Conservation (phyloP, 2,797 vertebrate genomes). For the Phataginus tetradactyla region DNA sequence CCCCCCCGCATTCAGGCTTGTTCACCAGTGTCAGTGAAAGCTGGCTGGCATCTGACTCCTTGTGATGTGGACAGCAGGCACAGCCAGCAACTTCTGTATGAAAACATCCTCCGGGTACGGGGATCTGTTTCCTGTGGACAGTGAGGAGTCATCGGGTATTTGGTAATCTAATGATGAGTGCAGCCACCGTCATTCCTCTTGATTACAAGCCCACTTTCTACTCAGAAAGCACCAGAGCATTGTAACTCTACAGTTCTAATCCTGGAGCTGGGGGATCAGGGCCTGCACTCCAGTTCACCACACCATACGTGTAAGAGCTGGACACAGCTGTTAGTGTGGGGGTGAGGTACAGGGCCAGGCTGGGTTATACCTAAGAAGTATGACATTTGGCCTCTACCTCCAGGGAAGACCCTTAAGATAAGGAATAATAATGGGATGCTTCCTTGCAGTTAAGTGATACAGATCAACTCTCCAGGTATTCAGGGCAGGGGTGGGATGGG, state of each 20-base stretch:
- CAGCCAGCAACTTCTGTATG: background rate
- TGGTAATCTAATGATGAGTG: background rate
- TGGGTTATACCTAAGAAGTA: background rate
- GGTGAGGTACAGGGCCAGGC: background rate
- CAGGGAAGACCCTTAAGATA: background rate
- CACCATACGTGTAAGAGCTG: background rate
- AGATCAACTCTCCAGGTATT: background rate
- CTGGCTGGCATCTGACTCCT: background rate
- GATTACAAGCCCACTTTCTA: background rate
- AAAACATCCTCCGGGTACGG: background rate
- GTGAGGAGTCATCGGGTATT: background rate
- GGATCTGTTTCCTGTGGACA: background rate
- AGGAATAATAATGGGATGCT: background rate
- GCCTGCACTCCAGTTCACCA: background rate
- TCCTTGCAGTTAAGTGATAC: background rate
- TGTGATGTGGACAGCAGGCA: background rate
- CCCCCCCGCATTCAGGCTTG: background rate
- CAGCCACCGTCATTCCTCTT: background rate
- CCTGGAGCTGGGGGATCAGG: rapidly evolving
- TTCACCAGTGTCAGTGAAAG: background rate
- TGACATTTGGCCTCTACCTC: background rate
- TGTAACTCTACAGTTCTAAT: background rate
- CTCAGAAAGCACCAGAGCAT: background rate
- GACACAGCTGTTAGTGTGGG: background rate
- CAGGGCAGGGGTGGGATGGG: background rate